Evolutionary conservation across 2,113 vertebrate species (phyloP).

Genomic region (Sarotherodon lohbergeri): DNA sequence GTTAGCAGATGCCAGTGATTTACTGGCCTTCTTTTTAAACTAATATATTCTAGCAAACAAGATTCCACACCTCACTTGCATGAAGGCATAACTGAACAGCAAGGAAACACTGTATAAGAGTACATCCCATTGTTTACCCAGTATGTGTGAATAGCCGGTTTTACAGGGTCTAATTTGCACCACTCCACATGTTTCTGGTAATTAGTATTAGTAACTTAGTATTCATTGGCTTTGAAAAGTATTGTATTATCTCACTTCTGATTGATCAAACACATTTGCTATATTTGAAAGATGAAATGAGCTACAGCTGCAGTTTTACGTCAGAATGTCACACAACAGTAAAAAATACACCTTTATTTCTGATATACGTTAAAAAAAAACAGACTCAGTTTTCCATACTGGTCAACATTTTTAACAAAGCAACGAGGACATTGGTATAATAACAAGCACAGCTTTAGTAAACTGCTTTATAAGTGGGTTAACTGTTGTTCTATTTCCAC

Average conservation of each 20-base stretch:
- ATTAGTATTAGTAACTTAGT: neutral
- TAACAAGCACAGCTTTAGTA: slow-evolving; percentile 13
- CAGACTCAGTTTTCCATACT: neutral
- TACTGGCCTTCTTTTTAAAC: neutral
- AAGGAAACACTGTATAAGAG: neutral
- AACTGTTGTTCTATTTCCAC: slow-evolving; percentile 4
- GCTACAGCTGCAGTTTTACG: neutral
- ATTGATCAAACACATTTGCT: neutral
- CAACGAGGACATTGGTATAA: neutral
- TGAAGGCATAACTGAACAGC: neutral
- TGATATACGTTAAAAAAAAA: neutral
- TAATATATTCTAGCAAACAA: neutral
- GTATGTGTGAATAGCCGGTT: neutral
- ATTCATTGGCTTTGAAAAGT: neutral
- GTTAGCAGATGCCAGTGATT: neutral
- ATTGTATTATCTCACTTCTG: neutral
- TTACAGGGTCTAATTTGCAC: rapidly evolving
- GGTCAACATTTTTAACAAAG: neutral
- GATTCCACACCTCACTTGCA: neutral
- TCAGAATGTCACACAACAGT: neutral
- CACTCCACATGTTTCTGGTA: neutral
- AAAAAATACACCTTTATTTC: neutral
- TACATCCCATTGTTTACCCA: neutral
- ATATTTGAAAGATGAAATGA: neutral
- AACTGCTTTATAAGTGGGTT: slow-evolving; percentile 37